Evolutionary conservation across 2,113 vertebrate species (phyloP).

Genomic region (Cnemophilus loriae): DNA sequence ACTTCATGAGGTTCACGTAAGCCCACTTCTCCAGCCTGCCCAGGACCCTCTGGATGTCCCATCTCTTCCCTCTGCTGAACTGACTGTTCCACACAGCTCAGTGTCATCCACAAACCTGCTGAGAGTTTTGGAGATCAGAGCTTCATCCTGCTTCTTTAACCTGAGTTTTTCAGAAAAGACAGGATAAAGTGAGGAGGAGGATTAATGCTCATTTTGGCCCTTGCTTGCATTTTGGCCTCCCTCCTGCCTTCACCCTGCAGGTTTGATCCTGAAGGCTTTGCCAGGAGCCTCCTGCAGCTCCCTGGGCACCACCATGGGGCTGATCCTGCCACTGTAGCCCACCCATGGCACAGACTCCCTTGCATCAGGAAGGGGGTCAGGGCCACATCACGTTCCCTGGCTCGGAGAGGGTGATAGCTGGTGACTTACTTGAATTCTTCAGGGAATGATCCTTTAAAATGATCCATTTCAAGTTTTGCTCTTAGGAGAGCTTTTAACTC

Average conservation of each 20-base stretch:
- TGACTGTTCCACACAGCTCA: background rate
- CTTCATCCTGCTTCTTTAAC: background rate
- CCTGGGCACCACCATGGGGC: background rate
- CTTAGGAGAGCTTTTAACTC: background rate
- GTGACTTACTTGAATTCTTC: background rate
- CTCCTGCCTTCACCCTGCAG: background rate
- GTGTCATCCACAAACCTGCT: background rate
- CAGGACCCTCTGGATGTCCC: background rate
- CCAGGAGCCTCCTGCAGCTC: background rate
- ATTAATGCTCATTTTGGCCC: background rate
- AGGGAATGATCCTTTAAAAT: background rate
- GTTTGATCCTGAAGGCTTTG: background rate
- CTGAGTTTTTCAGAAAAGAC: background rate
- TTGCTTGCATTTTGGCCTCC: background rate
- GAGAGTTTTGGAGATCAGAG: background rate
- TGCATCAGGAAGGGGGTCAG: background rate
- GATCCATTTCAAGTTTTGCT: background rate
- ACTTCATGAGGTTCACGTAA: background rate
- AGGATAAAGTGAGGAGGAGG: background rate
- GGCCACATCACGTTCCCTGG: rapidly evolving
- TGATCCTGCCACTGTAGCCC: background rate
- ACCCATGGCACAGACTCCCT: background rate
- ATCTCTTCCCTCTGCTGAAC: background rate
- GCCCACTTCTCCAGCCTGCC: background rate
- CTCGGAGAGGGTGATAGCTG: background rate